Evolutionary conservation across 2,113 vertebrate genomes (phyloP).

Genomic region (Chaetodon auriga): DNA sequence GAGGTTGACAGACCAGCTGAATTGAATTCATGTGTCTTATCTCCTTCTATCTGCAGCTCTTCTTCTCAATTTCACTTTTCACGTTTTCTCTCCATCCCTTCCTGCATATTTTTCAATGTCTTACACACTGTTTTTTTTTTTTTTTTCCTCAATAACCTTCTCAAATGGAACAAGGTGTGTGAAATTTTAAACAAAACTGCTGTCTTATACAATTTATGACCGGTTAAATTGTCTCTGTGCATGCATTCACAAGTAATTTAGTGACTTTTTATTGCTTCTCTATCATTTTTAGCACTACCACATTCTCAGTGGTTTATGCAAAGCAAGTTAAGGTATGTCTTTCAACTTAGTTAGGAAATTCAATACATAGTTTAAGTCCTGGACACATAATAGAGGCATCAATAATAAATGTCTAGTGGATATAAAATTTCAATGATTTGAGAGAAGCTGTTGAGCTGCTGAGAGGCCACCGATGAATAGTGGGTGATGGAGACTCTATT

Average conservation of each 20-base stretch:
- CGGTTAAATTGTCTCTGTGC: background rate
- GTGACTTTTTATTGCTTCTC: background rate
- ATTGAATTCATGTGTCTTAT: slow-evolving; percentile 62
- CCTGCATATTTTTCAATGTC: background rate
- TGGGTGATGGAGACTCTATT: background rate
- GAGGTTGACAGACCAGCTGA: slow-evolving; percentile 63
- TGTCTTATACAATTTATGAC: background rate
- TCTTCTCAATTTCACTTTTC: background rate
- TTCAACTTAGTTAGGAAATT: background rate
- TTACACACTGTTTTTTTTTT: background rate
- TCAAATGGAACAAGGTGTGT: background rate
- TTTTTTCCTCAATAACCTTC: background rate
- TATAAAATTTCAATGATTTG: background rate
- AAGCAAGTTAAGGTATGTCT: background rate
- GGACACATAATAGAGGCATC: slow-evolving; percentile 8
- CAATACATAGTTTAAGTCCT: slow-evolving; percentile 1
- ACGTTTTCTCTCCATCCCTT: background rate
- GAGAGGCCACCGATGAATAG: background rate
- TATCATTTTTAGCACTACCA: background rate
- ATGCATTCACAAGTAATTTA: background rate
- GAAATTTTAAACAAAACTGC: background rate
- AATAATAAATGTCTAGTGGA: slow-evolving; percentile 32
- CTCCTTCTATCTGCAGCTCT: slow-evolving; percentile 18
- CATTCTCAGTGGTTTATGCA: background rate
- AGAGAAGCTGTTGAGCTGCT: background rate